Conservation (phyloP, 2,797 vertebrate species). For the Pantherophis vulpinus region DNA sequence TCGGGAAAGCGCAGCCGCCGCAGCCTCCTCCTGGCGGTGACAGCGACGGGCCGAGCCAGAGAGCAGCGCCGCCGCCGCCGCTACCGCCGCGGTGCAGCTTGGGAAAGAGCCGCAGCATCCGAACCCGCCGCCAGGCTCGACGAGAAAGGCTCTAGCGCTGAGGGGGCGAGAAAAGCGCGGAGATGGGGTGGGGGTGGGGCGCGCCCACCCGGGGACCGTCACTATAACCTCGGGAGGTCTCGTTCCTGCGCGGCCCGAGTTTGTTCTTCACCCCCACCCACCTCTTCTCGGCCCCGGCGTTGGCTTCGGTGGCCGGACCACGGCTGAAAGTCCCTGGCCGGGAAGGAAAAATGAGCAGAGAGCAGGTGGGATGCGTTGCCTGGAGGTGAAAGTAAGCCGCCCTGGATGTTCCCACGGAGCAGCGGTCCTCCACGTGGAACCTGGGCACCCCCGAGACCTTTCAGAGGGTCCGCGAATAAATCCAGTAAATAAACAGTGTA, state of each 20-base stretch:
- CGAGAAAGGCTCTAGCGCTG: no score
- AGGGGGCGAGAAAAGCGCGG: no score
- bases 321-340: neutral
- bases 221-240: neutral
- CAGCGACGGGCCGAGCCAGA: conserved; percentile 66
- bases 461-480: neutral
- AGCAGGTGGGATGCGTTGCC: neutral
- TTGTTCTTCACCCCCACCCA: no score
- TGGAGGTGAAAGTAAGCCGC: neutral
- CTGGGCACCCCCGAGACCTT: neutral
- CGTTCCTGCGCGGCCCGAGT: neutral
- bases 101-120: conserved; percentile 66
- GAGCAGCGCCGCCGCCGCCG: conserved; percentile 61
- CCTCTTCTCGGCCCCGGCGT: neutral
- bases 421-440: neutral
- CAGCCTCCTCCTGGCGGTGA: conserved; percentile 59
- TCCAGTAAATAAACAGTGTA: neutral
- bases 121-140: conserved; percentile 12
- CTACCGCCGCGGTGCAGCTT: conserved; percentile 64
- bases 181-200: no score
- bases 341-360: neutral
- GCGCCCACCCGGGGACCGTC: neutral
- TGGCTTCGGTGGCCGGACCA: neutral
- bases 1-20: conserved; percentile 45
- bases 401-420: neutral